A percentile compares a stretch with the other conserved stretches of the same genome.
Conservation (phyloP, 1,140 invertebrate species). For the Brachionus paranguensis region DNA sequence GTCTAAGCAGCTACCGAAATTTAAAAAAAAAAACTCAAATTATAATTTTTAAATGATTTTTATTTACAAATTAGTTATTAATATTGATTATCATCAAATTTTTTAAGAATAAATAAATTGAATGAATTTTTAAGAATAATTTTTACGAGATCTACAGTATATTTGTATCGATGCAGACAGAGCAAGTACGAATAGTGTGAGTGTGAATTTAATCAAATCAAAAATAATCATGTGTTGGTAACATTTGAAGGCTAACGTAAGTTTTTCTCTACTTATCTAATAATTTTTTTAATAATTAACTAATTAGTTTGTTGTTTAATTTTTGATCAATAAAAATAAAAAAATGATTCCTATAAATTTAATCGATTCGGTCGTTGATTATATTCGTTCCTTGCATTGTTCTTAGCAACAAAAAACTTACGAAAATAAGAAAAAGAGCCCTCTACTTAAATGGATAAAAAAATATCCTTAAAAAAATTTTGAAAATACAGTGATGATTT, state of each 20-base stretch:
- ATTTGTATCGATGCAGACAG: neutral
- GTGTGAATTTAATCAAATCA: neutral
- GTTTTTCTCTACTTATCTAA: too few relatives aligned
- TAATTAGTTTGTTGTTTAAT: neutral
- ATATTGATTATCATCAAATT: too few relatives aligned
- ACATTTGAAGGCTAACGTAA: neutral
- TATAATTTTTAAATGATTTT: too few relatives aligned
- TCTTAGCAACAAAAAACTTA: neutral
- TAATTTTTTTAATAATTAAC: neutral
- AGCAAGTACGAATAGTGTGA: neutral
- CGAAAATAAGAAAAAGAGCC: neutral
- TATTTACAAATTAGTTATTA: too few relatives aligned
- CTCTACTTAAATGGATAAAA: neutral
- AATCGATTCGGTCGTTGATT: neutral
- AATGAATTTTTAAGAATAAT: too few relatives aligned
- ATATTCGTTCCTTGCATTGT: neutral
- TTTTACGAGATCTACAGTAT: too few relatives aligned
- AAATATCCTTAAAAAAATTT: neutral
- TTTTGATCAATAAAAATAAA: neutral
- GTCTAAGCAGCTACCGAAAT: too few relatives aligned
- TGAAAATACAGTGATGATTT: too few relatives aligned
- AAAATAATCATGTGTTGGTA: neutral
- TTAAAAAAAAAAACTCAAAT: too few relatives aligned
- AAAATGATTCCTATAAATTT: neutral
- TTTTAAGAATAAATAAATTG: too few relatives aligned